Evolutionary conservation across 2,797 vertebrate species (phyloP).

Genomic region (Calcarius lapponicus): DNA sequence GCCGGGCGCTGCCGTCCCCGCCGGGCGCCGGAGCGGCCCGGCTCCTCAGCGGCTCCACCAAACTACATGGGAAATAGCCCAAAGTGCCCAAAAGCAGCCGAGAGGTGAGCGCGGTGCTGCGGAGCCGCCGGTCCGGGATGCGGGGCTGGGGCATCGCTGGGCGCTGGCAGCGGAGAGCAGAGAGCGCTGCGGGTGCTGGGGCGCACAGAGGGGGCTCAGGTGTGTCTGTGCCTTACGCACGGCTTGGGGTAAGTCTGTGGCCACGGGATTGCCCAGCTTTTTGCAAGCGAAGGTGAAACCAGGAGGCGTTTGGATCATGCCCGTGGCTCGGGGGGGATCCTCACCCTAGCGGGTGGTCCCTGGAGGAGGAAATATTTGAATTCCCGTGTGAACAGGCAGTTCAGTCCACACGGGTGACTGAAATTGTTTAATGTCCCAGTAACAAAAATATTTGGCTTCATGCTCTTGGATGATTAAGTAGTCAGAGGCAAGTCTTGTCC

Average conservation of each 20-base stretch:
- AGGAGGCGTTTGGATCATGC: background rate
- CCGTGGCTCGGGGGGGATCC: background rate
- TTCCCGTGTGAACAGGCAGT: background rate
- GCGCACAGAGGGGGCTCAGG: accelerated
- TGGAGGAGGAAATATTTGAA: background rate
- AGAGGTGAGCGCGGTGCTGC: background rate
- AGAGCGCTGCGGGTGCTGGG: accelerated
- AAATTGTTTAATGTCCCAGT: background rate
- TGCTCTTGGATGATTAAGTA: background rate
- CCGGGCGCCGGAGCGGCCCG: background rate
- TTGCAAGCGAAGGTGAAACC: accelerated
- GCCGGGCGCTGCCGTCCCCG: background rate
- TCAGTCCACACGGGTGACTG: accelerated
- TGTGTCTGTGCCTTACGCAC: accelerated
- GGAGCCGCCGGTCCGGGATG: background rate
- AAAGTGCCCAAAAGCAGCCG: background rate
- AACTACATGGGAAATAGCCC: background rate
- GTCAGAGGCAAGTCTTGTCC: background rate
- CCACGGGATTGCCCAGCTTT: accelerated
- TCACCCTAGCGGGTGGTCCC: background rate
- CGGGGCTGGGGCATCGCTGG: background rate
- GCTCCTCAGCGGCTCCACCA: accelerated
- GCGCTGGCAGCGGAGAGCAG: accelerated
- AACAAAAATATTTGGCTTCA: background rate
- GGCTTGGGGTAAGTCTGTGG: background rate